Percentiles rank a stretch among this genome's conserved stretches.
Evolutionary conservation across 2,888 invertebrate genomes (phyloP).

Genomic region (Esperia sulphurella): DNA sequence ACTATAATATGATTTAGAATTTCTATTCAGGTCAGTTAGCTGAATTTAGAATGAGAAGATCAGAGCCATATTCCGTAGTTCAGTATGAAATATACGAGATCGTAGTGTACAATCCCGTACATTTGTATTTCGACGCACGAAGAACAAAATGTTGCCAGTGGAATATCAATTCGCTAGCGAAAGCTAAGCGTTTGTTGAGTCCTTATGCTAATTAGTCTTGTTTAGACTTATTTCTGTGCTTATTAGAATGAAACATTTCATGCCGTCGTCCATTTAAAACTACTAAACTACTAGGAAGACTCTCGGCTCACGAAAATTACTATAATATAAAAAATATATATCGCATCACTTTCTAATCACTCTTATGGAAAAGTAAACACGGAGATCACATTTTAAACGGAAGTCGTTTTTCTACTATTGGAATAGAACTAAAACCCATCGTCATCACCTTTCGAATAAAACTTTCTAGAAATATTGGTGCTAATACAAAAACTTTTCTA

Average conservation of each 20-base stretch:
- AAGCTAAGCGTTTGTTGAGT: slow-evolving; percentile 17
- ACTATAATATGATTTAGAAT: background rate
- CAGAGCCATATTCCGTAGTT: slow-evolving; percentile 22
- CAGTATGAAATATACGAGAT: slow-evolving; percentile 34
- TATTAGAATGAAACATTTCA: background rate
- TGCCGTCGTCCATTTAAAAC: no score
- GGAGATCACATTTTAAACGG: no score
- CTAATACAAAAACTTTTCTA: background rate
- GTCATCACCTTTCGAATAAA: background rate
- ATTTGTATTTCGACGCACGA: slow-evolving; percentile 48
- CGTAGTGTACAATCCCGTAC: slow-evolving; percentile 18
- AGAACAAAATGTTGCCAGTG: slow-evolving; percentile 30
- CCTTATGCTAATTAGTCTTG: slow-evolving; percentile 8
- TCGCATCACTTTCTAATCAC: no score
- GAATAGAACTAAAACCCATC: background rate
- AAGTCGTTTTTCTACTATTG: no score
- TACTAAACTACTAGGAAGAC: no score
- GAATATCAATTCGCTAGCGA: slow-evolving; percentile 54
- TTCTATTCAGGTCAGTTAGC: background rate
- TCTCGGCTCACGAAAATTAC: no score
- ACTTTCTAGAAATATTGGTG: background rate
- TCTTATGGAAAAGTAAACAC: no score
- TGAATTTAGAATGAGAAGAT: background rate
- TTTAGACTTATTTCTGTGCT: background rate
- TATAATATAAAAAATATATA: no score